Evolutionary conservation across 2,113 vertebrate genomes (phyloP).

Genomic region (Haliaeetus leucogaster): DNA sequence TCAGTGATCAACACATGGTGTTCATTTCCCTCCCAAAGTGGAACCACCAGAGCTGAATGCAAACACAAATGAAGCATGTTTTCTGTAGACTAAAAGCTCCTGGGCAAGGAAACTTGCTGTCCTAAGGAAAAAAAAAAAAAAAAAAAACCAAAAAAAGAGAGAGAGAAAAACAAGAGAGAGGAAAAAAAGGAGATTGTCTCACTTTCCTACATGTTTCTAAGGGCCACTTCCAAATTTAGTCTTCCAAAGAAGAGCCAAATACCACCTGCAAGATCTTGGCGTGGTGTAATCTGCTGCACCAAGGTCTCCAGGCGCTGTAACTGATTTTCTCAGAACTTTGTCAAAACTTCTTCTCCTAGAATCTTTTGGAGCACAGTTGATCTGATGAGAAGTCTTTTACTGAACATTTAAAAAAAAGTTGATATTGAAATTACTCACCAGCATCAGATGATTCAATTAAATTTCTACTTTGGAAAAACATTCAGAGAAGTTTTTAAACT

Average conservation of each 20-base stretch:
- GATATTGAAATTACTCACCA: not conserved
- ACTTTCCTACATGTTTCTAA: not conserved
- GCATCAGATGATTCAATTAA: not conserved
- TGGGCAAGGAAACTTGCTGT: not conserved
- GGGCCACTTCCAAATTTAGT: not conserved
- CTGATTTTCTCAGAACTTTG: not conserved
- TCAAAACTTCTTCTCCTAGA: not conserved
- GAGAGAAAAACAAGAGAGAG: rapidly evolving
- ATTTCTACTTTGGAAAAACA: not conserved
- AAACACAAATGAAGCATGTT: not conserved
- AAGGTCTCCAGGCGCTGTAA: not conserved
- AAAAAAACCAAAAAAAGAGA: too few species aligned
- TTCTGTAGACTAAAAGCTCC: not conserved
- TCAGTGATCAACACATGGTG: not conserved
- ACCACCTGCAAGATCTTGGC: not conserved
- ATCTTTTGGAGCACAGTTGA: not conserved
- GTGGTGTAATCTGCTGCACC: not conserved
- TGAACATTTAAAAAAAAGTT: not conserved
- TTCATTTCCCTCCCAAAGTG: not conserved
- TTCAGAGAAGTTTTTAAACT: not conserved
- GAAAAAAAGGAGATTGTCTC: not conserved
- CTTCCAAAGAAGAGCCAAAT: not conserved
- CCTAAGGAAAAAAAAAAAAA: not conserved
- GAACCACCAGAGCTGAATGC: not conserved
- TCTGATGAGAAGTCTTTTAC: not conserved